A percentile compares a stretch with the other conserved stretches of the same genome.
phyloP scores from a whole-genome alignment of 2,113 vertebrate genomes.

The Notechis scutatus region DNA sequence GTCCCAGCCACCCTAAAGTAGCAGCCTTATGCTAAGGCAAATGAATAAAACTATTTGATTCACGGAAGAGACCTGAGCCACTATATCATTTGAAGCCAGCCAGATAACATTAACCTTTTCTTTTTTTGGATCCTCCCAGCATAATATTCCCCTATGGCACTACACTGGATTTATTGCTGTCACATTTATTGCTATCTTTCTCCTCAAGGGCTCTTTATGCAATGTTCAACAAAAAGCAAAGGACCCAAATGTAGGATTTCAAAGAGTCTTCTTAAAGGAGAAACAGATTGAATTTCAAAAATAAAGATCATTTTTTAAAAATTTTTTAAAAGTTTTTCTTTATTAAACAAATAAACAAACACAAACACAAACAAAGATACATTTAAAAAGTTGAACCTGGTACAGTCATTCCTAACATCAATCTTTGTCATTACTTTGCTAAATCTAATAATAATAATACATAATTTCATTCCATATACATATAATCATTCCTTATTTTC shows the following conservation, averaged over 20 bases:
- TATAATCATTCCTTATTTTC: no score
- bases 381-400: no score
- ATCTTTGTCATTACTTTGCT: no score
- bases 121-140: conserved; percentile 1
- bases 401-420: no score
- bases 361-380: no score
- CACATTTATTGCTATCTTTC: background rate
- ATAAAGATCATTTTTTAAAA: background rate
- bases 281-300: background rate
- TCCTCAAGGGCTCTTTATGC: background rate
- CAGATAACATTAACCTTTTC: background rate
- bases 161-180: background rate
- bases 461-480: no score
- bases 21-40: rapidly evolving
- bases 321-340: no score
- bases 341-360: no score
- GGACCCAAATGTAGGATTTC: background rate
- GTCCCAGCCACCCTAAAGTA: background rate
- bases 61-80: background rate
- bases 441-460: no score
- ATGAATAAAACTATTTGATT: background rate
- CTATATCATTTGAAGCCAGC: background rate
- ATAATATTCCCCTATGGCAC: background rate
- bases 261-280: background rate
- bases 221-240: background rate